Base-by-base conservation (phyloP, 2,888 invertebrate species). In the Sympetrum striolatum region DNA sequence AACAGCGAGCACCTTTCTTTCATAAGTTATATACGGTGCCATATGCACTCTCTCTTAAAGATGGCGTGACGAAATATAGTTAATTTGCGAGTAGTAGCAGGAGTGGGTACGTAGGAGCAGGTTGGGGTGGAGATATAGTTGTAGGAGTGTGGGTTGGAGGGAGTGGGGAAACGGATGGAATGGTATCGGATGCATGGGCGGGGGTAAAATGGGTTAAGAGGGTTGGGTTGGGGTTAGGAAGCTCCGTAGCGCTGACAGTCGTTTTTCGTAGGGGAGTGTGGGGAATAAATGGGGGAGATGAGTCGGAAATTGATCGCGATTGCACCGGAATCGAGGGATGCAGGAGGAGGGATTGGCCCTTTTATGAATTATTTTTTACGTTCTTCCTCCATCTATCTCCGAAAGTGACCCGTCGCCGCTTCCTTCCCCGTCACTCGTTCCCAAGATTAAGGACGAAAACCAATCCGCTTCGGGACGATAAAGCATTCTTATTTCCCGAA, bases 271-370 rank as follows among this genome's bases (percentile, higher is more conserved):
- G 8, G 58, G 58, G 31, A 22, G 58, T 58, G 15, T 35, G 60
- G 86, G 37, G 37, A 86, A 60, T 86, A 86, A 86, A 86, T 60
- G 86, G 82, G 86, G 58, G 86, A 86, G 86, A 86, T 86, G 86
- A 39, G 58, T 15, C 86, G 86, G 86, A 86, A 86, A 86, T 86
- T 86, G 86, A 86, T 86, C 86, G 60, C 60, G 60, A 86, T 86
- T 86, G 86, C 86, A 60, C 86, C 86, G 86, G 86, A 86, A 86
- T 60, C 35, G 86, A 86, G 58, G 86, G 86, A 60, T 25, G 86
- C 35, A 60, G 37, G 35, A 58, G 81, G 48, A 58, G 58, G 82
- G 31, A 39, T 48, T 53, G 53, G 12, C 73, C 73, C 73, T 73
- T 73, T 73, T 73, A 73, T 73, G 73, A 73, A 73, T 73, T 73